Evolutionary conservation across 1,140 invertebrate species (phyloP), one percentile per base, ranked within the genome.

Genomic region (Solenopsis invicta): DNA sequence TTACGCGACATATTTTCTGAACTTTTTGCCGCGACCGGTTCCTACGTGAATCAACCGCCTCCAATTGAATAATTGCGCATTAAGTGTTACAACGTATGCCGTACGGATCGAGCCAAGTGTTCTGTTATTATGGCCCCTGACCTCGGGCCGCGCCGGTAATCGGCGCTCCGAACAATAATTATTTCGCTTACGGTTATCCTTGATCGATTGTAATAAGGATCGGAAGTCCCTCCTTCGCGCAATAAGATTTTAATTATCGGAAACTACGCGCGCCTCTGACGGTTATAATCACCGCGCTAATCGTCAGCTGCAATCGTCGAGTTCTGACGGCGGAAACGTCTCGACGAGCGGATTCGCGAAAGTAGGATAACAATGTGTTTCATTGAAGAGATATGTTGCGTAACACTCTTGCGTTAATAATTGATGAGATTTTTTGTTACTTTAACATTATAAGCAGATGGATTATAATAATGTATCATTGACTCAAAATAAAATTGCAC

Each of bases 41-140:
- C 34, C 75, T 75, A 66, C 24, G 67, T 80, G 81, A 91, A 89
- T 86, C 75, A 84, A 89, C 67, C 54, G 82, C 1, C 54, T 45
- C 82, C 89, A 92, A 92, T 92, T 92, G 90, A 91, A 90, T 91
- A 92, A 92, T 92, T 62, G 85, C 84, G 13, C 77, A 52, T 59
- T 86, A 90, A 69, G 82, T 50, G 90, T 89, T 87, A 77, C 59
- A 88, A 89, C 88, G 67, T 66, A 80, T 54, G 50, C 67, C 77
- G 76, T 66, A 85, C 56, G 64, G 41, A 56, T 85, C 74, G 56
- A 13, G 12, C 59, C 34, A 75, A 88, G 82, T 71, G 85, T 89
- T 89, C 74, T 77, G 59, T 75, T 91, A 86, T 91, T 89, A 89
- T 71, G 87, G 66, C 64, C 72, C 41, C 75, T 91, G 89, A 82